A percentile compares a stretch with the other conserved stretches of the same genome.
phyloP scores from a whole-genome alignment of 1,140 invertebrate species.

The Melitaea cinxia region DNA sequence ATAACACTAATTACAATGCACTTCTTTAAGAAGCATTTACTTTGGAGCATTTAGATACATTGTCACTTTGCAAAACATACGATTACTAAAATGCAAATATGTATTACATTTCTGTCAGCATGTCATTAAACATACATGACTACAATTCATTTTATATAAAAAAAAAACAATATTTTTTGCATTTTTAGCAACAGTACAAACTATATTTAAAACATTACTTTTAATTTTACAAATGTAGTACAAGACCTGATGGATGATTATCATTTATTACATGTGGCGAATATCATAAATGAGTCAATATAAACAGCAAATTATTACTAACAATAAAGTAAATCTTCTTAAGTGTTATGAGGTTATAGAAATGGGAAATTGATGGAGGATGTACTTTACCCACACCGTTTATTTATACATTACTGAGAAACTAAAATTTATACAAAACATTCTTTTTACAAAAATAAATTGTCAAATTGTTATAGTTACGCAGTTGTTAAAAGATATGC shows the following conservation, averaged over 20 bases:
- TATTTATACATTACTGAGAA: not conserved
- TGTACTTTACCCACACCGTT: not conserved
- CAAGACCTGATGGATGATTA: not conserved
- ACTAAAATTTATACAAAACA: not conserved
- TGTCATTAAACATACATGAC: not conserved
- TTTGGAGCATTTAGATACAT: slow-evolving; percentile 7
- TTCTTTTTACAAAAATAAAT: not conserved
- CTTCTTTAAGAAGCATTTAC: slow-evolving; percentile 11
- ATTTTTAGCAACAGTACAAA: slow-evolving; percentile 4
- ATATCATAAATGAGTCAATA: not conserved
- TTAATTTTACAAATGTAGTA: not conserved
- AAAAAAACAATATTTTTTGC: not conserved
- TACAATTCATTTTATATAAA: not conserved
- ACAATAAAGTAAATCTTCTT: not conserved
- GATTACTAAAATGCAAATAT: slow-evolving; percentile 13
- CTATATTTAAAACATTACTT: not conserved
- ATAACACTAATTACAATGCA: slow-evolving; percentile 8
- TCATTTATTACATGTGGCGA: not conserved
- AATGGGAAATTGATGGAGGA: not conserved
- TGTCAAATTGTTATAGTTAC: not conserved
- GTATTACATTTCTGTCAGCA: not conserved
- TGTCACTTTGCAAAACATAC: slow-evolving; percentile 2
- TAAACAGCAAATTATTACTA: not conserved
- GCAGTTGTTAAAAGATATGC: not conserved
- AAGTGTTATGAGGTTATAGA: not conserved